A percentile compares a stretch with the other conserved stretches of the same genome.
These are phyloP conservation scores for Andrena marginata DNA, from an alignment of 2,888 invertebrate species.

Conservation along the genomic window DNA sequence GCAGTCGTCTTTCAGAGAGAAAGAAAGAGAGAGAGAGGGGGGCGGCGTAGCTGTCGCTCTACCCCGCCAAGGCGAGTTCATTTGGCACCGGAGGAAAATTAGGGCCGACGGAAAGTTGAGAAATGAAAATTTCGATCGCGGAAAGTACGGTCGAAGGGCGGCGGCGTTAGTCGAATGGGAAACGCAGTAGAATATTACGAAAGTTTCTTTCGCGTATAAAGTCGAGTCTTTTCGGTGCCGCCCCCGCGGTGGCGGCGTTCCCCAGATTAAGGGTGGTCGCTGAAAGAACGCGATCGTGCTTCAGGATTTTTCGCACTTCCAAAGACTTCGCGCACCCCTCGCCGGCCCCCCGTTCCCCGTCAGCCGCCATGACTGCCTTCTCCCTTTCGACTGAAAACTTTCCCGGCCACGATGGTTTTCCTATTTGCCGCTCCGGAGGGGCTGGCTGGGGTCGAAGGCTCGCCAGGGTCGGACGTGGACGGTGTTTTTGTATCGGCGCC, in stretches of 20 bases:
- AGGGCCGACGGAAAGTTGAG: conserved; percentile 35
- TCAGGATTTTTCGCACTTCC: conserved; percentile 63
- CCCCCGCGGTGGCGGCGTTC: conserved; percentile 6
- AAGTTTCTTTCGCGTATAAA: conserved; percentile 63
- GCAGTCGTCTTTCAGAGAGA: too few species aligned
- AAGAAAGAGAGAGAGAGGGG: too few species aligned
- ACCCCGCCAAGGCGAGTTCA: not conserved
- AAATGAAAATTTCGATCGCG: conserved; percentile 63
- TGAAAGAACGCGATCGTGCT: conserved; percentile 51
- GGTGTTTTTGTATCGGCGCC: conserved; percentile 66
- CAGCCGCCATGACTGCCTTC: conserved; percentile 15
- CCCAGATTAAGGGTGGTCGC: conserved; percentile 47
- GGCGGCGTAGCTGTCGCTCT: not conserved
- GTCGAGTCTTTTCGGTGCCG: conserved; percentile 35
- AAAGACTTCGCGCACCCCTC: conserved; percentile 24
- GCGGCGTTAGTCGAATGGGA: conserved; percentile 40
- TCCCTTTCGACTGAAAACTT: conserved; percentile 56
- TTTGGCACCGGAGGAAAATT: conserved; percentile 47
- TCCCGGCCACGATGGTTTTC: conserved; percentile 55
- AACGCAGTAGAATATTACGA: conserved; percentile 63
- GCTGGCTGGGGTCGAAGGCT: not conserved
- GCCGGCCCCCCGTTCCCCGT: not conserved
- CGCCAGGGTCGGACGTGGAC: conserved; percentile 28
- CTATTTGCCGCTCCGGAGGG: conserved; percentile 45
- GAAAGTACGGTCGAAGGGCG: conserved; percentile 8